phyloP scores from a whole-genome alignment of 2,888 invertebrate species.

The Eilema sororculum region DNA sequence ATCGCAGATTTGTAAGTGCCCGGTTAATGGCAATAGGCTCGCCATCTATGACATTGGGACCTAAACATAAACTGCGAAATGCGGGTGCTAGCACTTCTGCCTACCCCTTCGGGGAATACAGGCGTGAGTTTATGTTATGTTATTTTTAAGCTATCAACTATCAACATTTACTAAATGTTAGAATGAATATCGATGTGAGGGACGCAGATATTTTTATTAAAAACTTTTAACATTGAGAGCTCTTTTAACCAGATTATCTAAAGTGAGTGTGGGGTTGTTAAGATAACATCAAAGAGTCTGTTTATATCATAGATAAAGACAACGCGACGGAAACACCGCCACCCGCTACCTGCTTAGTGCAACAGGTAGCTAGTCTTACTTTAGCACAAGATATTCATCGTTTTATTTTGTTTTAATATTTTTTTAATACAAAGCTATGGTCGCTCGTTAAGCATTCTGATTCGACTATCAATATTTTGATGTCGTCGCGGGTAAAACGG shows the following conservation, averaged over 20 bases:
- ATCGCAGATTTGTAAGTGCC: no score
- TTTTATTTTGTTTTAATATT: constrained; percentile 6
- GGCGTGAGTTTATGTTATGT: no score
- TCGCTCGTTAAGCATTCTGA: background rate
- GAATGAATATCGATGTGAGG: background rate
- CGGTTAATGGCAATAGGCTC: no score
- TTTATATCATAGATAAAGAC: constrained; percentile 50
- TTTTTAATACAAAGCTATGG: background rate
- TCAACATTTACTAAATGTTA: no score
- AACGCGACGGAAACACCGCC: constrained; percentile 43
- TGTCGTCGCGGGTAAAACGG: background rate
- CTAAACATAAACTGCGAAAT: no score
- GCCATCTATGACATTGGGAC: no score
- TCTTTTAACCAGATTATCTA: constrained; percentile 54
- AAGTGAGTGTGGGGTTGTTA: constrained; percentile 43
- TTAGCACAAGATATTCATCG: constrained; percentile 24
- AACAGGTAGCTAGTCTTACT: constrained; percentile 46
- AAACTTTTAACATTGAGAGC: constrained; percentile 9
- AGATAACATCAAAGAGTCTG: constrained; percentile 56
- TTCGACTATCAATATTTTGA: background rate
- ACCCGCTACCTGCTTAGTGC: constrained; percentile 25
- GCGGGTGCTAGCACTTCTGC: no score
- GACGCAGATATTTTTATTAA: background rate
- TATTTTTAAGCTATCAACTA: no score
- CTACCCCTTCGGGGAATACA: no score